Evolutionary conservation across 1,140 invertebrate species (phyloP).

Genomic region (Harlomillsia oculata): DNA sequence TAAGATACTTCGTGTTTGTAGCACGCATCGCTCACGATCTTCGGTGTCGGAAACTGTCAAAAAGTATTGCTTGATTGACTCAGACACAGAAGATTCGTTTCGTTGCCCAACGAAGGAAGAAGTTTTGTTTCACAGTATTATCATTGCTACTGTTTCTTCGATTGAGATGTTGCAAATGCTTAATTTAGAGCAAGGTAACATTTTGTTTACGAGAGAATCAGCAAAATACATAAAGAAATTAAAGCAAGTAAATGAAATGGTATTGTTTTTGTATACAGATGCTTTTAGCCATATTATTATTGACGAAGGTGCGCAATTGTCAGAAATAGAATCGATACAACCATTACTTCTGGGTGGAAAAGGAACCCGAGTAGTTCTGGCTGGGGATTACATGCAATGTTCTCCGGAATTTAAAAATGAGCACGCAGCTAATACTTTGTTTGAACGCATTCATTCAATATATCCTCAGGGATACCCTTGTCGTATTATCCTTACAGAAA

Average conservation of each 20-base stretch:
- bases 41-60: too few relatives aligned
- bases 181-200: constrained; percentile 49
- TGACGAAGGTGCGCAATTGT: constrained; percentile 79
- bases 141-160: constrained; percentile 71
- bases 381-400: constrained; percentile 44
- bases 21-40: too few relatives aligned
- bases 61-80: constrained; percentile 58
- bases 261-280: constrained; percentile 40
- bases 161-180: constrained; percentile 62
- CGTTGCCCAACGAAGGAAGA: constrained; percentile 61
- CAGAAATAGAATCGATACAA: constrained; percentile 76
- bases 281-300: constrained; percentile 76
- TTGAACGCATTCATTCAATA: constrained; percentile 67
- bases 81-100: too few relatives aligned
- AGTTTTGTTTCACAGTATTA: constrained; percentile 57
- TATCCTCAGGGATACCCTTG: constrained; percentile 65
- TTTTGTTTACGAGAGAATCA: background rate
- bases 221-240: background rate
- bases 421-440: constrained; percentile 62
- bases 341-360: constrained; percentile 63
- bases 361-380: constrained; percentile 65
- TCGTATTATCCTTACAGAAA: constrained; percentile 71
- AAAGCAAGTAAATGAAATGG: background rate
- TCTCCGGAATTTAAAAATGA: constrained; percentile 61
- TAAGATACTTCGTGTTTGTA: too few relatives aligned